Evolutionary conservation across 2,113 vertebrate species (phyloP), one percentile per base, ranked within the genome.

Genomic region (Carettochelys insculpta): DNA sequence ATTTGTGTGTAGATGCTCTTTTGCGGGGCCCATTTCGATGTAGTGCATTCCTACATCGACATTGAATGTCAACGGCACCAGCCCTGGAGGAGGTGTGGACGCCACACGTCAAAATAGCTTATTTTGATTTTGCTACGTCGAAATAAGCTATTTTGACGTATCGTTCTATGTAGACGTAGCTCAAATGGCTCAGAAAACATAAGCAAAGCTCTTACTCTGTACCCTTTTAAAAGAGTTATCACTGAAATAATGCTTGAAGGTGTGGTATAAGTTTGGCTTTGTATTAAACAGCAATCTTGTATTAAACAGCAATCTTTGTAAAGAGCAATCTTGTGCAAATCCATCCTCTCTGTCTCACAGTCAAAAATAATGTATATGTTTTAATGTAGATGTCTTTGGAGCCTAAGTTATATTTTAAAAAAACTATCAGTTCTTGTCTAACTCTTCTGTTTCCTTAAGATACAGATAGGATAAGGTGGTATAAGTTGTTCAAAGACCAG

Each of bases 401-500:
- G 31, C 13, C 6, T 61, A 61, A 31, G 13, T 31, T 71, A 41
- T 41, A 71, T 41, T 71, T 41, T n/a, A n/a, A n/a, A 71, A 71
- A 58, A 91, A 77, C 20, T 29, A 34, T 68, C 13, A 84, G 56
- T 78, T 84, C 80, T 24, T 7, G 12, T 45, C 27, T 58, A 19
- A 41, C 29, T 8, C 53, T 81, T 81, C 19, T 38, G 19, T 71
- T 71, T 71, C n/a, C 22, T 71, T 77, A 29, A 58, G 14, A 6
- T 22, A 9, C 1, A 4, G 27, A 56, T 20, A 20, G 65, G 3
- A 3, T 3, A 9, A 0, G 5, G 6, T 50, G 2, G 4, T 80
- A 27, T 58, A n/a, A n/a, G n/a, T 68, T 82, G 50, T 1, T 43
- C 0, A 1, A 4, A 83, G 9, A 27, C 9, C 27, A 34, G 31